Evolutionary conservation across 1,140 invertebrate genomes (phyloP).

Genomic region (Papilio aristodemus): DNA sequence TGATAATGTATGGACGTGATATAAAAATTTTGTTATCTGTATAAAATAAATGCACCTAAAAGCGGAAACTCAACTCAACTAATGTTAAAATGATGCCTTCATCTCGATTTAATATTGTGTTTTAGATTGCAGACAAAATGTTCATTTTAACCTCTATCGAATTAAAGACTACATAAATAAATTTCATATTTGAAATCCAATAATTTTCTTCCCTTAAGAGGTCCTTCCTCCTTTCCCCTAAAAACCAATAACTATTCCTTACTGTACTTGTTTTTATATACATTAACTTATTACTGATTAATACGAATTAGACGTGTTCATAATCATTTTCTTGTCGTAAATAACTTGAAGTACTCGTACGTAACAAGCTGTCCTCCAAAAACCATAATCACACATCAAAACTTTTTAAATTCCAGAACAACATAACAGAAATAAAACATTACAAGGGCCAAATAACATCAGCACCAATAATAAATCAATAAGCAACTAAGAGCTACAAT

Average conservation of each 20-base stretch:
- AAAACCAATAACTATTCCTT: too few relatives aligned
- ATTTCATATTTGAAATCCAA: too few relatives aligned
- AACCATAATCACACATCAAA: conserved; percentile 8
- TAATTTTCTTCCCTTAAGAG: too few relatives aligned
- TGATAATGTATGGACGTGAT: not conserved
- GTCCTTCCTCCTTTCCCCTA: too few relatives aligned
- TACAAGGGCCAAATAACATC: conserved; percentile 29
- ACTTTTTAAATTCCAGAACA: conserved; percentile 12
- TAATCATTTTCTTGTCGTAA: too few relatives aligned
- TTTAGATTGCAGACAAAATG: not conserved
- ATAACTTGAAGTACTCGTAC: too few relatives aligned
- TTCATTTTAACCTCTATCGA: too few relatives aligned
- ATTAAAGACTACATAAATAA: too few relatives aligned
- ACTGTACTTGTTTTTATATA: too few relatives aligned
- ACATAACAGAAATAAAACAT: conserved; percentile 14
- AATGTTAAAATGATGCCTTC: conserved; percentile 3
- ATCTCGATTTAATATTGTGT: not conserved
- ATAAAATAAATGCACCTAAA: not conserved
- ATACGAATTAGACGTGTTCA: too few relatives aligned
- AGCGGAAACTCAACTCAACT: not conserved
- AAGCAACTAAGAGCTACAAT: conserved; percentile 29
- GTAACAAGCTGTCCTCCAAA: too few relatives aligned
- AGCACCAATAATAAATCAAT: conserved; percentile 31
- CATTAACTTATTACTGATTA: too few relatives aligned
- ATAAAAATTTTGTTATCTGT: not conserved